phyloP scores from a whole-genome alignment of 2,888 invertebrate species.

The Griposia aprilina region DNA sequence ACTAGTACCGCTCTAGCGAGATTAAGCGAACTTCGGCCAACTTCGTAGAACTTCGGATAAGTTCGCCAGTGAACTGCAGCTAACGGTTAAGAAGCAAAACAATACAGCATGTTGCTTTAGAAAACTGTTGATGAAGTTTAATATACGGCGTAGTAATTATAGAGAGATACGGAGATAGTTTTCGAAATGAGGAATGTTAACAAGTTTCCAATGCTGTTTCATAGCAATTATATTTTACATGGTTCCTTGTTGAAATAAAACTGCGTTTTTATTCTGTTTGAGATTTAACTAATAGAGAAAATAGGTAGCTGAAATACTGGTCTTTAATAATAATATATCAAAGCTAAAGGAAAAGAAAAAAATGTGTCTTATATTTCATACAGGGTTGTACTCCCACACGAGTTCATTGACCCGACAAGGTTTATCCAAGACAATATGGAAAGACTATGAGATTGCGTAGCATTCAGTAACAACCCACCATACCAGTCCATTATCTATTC shows the following conservation, averaged over 20 bases:
- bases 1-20: conserved; percentile 72
- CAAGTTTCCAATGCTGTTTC: conserved; percentile 6
- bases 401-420: not conserved
- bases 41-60: conserved; percentile 70
- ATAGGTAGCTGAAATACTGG: not conserved
- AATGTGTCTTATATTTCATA: not conserved
- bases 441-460: not conserved
- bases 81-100: conserved; percentile 73
- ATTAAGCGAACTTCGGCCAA: conserved; percentile 72
- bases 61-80: conserved; percentile 66
- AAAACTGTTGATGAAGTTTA: conserved; percentile 64
- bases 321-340: not conserved
- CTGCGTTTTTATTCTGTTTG: not conserved
- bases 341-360: too few relatives aligned
- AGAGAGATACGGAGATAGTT: not conserved
- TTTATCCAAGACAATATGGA: not conserved
- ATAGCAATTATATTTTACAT: not conserved
- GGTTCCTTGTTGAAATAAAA: not conserved
- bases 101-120: conserved; percentile 69
- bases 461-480: not conserved
- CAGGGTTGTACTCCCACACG: not conserved
- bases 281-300: not conserved
- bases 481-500: not conserved
- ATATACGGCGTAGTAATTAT: conserved; percentile 18
- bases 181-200: conserved; percentile 16